Percentiles rank a stretch among this genome's conserved stretches.
Conservation (phyloP, 2,113 vertebrate genomes). For the Macroglossus sobrinus region DNA sequence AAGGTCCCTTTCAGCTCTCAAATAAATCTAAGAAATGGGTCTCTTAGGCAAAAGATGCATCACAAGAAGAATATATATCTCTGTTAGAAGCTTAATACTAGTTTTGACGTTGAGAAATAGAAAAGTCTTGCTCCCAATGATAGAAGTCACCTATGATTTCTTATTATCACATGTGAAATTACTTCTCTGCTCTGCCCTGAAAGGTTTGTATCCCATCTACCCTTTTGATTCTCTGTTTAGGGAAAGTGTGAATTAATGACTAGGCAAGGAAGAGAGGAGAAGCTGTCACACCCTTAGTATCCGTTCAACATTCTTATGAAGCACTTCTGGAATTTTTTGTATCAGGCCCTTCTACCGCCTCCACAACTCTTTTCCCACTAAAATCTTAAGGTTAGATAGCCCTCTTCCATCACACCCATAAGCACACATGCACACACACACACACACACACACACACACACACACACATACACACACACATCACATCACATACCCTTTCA, state of each 20-base stretch:
- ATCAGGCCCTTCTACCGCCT: not conserved
- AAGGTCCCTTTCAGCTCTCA: slow-evolving; percentile 27
- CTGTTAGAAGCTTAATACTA: slow-evolving; percentile 24
- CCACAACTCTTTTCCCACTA: not conserved
- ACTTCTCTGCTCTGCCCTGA: not conserved
- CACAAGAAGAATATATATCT: slow-evolving; percentile 27
- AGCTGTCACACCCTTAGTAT: not conserved
- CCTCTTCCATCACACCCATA: not conserved
- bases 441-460: not conserved
- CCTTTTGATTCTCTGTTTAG: not conserved
- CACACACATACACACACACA: not conserved
- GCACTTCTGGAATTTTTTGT: not conserved
- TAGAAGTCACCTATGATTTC: not conserved
- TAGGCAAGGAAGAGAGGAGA: not conserved
- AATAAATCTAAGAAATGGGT: slow-evolving; percentile 10
- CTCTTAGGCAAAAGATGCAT: not conserved
- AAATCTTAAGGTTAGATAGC: not conserved
- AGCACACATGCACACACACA: rapidly evolving
- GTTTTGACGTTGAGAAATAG: slow-evolving; percentile 38
- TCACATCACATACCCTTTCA: not conserved
- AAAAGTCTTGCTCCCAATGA: not conserved
- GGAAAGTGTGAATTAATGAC: slow-evolving; percentile 9
- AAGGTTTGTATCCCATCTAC: not conserved
- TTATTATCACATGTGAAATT: slow-evolving; percentile 7
- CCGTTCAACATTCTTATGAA: not conserved